Percentiles rank a stretch among this genome's conserved stretches.
phyloP scores from a whole-genome alignment of 2,888 invertebrate species.

The Antheraea yamamai region DNA sequence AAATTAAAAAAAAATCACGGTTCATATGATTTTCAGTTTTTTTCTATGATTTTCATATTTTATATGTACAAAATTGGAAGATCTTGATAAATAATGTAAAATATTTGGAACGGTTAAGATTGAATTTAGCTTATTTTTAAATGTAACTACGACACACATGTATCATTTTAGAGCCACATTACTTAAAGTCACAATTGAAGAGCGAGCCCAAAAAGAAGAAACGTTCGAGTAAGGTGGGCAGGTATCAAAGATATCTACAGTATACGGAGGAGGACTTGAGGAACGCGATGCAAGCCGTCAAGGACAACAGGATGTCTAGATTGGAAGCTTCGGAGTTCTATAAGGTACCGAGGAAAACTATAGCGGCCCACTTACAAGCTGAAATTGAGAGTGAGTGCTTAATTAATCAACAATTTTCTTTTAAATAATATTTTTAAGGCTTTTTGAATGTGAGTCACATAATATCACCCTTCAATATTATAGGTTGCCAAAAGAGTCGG shows the following conservation, averaged over 20 bases:
- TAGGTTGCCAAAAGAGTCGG: no score
- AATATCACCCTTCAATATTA: no score
- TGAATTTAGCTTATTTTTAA: no score
- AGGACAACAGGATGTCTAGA: conserved; percentile 4
- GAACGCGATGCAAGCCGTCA: background rate
- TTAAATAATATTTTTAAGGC: no score
- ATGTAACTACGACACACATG: no score
- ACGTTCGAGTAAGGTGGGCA: background rate
- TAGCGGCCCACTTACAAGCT: conserved; percentile 33
- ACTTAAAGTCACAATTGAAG: background rate
- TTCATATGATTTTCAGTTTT: no score
- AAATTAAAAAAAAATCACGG: no score
- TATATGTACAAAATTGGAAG: no score
- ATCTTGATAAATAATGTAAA: no score
- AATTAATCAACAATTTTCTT: background rate
- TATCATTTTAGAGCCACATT: background rate
- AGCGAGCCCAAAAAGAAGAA: background rate
- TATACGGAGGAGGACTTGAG: background rate
- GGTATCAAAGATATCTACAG: background rate
- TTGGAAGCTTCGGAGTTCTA: conserved; percentile 3
- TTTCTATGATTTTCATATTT: no score
- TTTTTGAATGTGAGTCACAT: no score
- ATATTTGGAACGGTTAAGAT: no score
- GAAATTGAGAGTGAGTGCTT: conserved; percentile 30
- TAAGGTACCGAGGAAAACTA: conserved; percentile 47